Evolutionary conservation across 2,797 vertebrate genomes (phyloP).

Genomic region (Coracias cyanogaster): DNA sequence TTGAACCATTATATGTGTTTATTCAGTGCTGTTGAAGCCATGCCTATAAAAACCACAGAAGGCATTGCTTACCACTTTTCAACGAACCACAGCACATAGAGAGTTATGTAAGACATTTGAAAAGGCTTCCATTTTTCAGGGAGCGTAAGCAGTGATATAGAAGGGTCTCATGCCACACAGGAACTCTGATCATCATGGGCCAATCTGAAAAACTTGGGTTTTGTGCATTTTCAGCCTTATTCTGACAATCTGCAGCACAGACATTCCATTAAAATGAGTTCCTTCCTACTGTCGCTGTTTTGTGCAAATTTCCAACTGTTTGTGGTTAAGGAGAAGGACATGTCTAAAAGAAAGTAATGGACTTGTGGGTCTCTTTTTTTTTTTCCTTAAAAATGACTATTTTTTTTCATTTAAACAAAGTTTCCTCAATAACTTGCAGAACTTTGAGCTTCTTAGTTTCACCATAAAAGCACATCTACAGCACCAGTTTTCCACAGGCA

Average conservation of each 20-base stretch:
- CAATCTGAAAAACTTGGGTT: neutral
- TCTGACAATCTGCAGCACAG: conserved; percentile 6
- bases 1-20: neutral
- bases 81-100: neutral
- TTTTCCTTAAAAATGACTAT: neutral
- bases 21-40: neutral
- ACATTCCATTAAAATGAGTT: conserved; percentile 63
- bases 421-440: neutral
- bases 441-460: neutral
- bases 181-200: neutral
- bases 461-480: conserved; percentile 26
- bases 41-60: neutral
- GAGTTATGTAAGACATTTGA: neutral
- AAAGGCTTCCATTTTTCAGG: neutral
- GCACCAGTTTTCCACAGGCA: neutral
- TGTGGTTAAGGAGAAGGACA: conserved; percentile 27
- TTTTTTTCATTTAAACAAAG: neutral
- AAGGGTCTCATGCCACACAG: neutral
- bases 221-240: neutral
- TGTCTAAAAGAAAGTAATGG: neutral
- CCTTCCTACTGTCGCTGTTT: conserved; percentile 40
- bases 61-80: neutral
- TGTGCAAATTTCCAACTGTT: conserved; percentile 54
- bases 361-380: neutral
- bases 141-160: accelerated